These are phyloP conservation scores for Crocidura indochinensis DNA, from an alignment of 2,797 vertebrate species.

Conservation along the genomic window DNA sequence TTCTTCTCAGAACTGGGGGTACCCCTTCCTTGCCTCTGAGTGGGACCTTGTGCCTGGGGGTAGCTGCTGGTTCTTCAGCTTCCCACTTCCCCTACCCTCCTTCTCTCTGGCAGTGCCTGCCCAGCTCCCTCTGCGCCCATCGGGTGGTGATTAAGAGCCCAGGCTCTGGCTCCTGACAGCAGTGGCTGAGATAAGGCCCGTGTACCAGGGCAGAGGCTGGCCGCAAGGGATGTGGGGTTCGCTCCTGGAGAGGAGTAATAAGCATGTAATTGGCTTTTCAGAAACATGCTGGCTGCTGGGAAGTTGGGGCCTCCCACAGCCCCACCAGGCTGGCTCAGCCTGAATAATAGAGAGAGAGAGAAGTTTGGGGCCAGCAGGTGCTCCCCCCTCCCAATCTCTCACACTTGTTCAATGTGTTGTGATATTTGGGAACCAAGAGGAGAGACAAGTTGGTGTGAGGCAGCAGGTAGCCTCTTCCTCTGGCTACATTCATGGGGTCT, in stretches of 20 bases:
- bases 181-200: constrained; percentile 75
- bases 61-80: constrained; percentile 19
- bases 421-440: background rate
- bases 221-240: constrained; percentile 57
- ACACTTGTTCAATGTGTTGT: too few relatives aligned
- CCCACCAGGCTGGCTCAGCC: background rate
- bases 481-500: too few relatives aligned
- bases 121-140: constrained; percentile 67
- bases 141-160: constrained; percentile 81
- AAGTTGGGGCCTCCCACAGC: background rate
- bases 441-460: background rate
- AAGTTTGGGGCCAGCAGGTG: constrained; percentile 21
- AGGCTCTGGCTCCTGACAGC: constrained; percentile 79
- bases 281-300: constrained; percentile 68
- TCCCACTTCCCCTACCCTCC: background rate
- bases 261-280: constrained; percentile 81
- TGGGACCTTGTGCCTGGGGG: background rate
- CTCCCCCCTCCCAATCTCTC: too few relatives aligned
- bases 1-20: background rate
- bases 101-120: constrained; percentile 39
- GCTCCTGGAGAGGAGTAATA: constrained; percentile 77
- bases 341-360: background rate
- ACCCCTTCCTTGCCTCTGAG: background rate
- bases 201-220: constrained; percentile 49
- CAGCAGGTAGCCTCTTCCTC: background rate